These are phyloP conservation scores for Malacoraja senta DNA, from an alignment of 2,797 vertebrate species.

Conservation along the genomic window DNA sequence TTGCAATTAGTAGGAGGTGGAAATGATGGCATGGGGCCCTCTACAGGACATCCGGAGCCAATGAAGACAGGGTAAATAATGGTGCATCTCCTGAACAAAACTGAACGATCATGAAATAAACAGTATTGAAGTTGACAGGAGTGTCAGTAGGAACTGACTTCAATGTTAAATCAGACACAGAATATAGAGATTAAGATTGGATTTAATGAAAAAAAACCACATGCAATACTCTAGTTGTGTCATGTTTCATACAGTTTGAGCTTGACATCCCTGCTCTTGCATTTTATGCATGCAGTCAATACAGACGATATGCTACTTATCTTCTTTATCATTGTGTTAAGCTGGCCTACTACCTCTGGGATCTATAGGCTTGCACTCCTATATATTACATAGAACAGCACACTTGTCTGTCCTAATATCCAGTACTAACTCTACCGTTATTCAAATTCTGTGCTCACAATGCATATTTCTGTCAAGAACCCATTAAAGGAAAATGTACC, in stretches of 20 bases:
- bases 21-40: too few relatives aligned
- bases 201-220: background rate
- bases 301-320: too few relatives aligned
- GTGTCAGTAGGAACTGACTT: background rate
- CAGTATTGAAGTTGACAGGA: background rate
- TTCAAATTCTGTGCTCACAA: background rate
- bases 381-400: background rate
- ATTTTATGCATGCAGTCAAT: too few relatives aligned
- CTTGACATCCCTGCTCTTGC: too few relatives aligned
- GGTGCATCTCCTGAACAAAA: background rate
- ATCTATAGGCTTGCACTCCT: too few relatives aligned
- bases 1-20: too few relatives aligned
- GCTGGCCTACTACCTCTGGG: too few relatives aligned
- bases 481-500: background rate
- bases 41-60: too few relatives aligned
- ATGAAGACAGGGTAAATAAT: too few relatives aligned
- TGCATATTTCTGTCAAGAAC: background rate
- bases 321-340: too few relatives aligned
- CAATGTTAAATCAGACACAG: background rate
- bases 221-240: too few relatives aligned
- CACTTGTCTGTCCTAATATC: background rate
- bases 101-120: background rate
- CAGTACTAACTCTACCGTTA: background rate
- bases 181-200: background rate
- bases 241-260: too few relatives aligned